Conservation (phyloP, 2,888 invertebrate species). For the Aphrophora alni region DNA sequence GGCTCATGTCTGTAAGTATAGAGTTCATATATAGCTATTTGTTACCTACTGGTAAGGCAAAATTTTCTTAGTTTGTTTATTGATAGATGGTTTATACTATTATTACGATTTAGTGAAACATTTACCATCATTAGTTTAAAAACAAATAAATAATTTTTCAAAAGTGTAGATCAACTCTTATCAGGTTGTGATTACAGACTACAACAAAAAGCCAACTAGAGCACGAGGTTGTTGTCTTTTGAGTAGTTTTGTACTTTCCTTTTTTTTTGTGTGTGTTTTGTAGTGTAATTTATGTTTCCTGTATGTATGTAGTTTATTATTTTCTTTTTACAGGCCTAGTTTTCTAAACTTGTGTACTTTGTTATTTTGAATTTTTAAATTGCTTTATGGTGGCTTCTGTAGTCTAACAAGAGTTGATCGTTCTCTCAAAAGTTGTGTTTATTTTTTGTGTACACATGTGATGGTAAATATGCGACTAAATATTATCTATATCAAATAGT, state of each 20-base stretch:
- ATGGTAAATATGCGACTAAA: neutral
- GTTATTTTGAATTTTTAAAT: no score
- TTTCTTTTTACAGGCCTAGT: neutral
- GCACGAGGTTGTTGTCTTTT: neutral
- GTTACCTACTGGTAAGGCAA: neutral
- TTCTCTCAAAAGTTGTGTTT: no score
- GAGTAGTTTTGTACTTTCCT: neutral
- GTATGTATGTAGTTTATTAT: neutral
- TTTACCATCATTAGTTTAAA: neutral
- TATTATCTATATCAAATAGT: no score
- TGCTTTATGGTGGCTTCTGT: no score
- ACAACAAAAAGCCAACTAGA: neutral
- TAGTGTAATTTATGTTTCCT: neutral
- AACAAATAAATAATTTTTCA: neutral
- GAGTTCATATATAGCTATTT: neutral
- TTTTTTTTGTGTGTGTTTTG: neutral
- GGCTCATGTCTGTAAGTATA: slow-evolving; percentile 7
- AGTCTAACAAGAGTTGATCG: no score
- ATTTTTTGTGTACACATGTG: neutral
- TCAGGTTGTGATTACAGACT: neutral
- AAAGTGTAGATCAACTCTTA: neutral
- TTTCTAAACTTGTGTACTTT: no score
- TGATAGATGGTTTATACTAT: neutral
- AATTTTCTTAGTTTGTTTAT: neutral
- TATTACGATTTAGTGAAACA: neutral